phyloP scores from a whole-genome alignment of 2,797 vertebrate species.

The Enoplosus armatus region DNA sequence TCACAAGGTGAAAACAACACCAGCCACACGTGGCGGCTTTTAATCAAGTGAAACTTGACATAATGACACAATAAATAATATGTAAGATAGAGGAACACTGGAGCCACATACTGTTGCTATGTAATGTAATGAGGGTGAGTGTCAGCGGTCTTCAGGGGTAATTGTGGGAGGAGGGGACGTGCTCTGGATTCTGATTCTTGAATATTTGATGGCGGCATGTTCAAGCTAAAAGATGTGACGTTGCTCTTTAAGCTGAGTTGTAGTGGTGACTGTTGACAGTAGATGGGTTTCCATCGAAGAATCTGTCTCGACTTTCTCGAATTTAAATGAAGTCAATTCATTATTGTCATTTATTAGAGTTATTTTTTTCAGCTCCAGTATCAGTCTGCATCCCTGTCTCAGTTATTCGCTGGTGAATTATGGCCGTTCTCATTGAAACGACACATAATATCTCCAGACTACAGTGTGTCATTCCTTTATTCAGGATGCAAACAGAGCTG shows the following conservation, averaged over 20 bases:
- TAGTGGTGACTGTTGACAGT: background rate
- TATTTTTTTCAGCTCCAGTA: background rate
- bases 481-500: constrained; percentile 5
- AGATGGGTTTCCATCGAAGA: too few relatives aligned
- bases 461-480: background rate
- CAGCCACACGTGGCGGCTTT: too few relatives aligned
- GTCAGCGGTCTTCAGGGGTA: too few relatives aligned
- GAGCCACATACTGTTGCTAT: too few relatives aligned
- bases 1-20: too few relatives aligned
- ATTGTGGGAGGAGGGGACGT: too few relatives aligned
- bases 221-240: background rate
- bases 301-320: background rate
- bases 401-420: background rate
- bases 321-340: background rate
- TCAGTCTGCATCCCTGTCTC: background rate
- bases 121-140: too few relatives aligned
- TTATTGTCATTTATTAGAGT: constrained; percentile 3
- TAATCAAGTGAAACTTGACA: too few relatives aligned
- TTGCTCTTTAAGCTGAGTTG: background rate
- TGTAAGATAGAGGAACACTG: too few relatives aligned
- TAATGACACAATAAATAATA: too few relatives aligned
- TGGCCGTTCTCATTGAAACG: background rate
- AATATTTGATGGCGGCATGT: background rate
- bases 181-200: background rate
- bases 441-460: background rate